Evolutionary conservation across 1,140 invertebrate species (phyloP), one percentile per base, ranked within the genome.

Genomic region (Probaryconus sp.): DNA sequence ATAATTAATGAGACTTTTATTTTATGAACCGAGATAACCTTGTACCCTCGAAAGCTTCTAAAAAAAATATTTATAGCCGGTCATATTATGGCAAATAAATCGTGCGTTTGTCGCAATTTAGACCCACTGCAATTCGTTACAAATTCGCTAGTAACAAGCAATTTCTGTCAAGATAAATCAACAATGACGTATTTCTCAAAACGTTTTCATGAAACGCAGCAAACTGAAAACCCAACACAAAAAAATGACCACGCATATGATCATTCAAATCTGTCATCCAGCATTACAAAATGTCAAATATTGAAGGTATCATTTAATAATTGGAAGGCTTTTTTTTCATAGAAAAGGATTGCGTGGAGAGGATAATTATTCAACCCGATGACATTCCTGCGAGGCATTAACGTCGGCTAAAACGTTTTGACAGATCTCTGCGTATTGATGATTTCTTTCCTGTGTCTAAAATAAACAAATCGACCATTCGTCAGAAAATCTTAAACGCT

Each of bases 51-150:
- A n/a, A n/a, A n/a, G n/a, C n/a, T n/a, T n/a, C n/a, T n/a, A n/a
- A 51, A 64, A 58, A 48, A n/a, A 53, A 43, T 63, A n/a, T n/a
- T n/a, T n/a, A n/a, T n/a, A n/a, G n/a, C n/a, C n/a, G n/a, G n/a
- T n/a, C n/a, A n/a, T n/a, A n/a, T n/a, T n/a, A n/a, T n/a, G n/a
- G 40, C 67, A 31, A 61, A 69, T 61, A 43, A 69, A 69, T 31
- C 14, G 5, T 28, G 9, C 16, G n/a, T 20, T 16, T 24, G 47
- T 24, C 18, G 5, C 18, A 14, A 2, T n/a, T n/a, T n/a, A n/a
- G n/a, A n/a, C n/a, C 1, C 33, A 35, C 26, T 48, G 14, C 58
- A 33, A 42, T 50, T 42, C 18, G 26, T 16, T 50, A 37, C 35
- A 16, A 18, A n/a, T n/a, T n/a, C n/a, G n/a, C n/a, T 28, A 64